These are phyloP conservation scores for Orchestia grillus DNA, from an alignment of 1,140 invertebrate genomes.

Conservation along the genomic window DNA sequence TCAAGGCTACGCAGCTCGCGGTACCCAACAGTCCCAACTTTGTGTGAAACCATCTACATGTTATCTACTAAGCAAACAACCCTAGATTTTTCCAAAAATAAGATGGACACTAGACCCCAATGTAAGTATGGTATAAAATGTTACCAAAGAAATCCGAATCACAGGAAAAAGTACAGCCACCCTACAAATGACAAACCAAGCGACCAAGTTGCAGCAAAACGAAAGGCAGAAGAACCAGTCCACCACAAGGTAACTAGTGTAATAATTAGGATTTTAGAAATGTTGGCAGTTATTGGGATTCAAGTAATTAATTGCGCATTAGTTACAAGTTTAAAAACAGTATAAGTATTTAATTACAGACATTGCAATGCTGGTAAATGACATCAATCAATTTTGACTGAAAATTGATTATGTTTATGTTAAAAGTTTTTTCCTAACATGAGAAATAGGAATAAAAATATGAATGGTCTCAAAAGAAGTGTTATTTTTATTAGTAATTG, in stretches of 20 bases:
- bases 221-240: not conserved
- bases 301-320: not conserved
- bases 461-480: no score
- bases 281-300: not conserved
- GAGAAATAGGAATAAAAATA: no score
- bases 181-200: not conserved
- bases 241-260: not conserved
- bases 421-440: no score
- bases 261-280: not conserved
- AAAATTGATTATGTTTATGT: no score
- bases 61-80: not conserved
- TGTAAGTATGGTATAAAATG: conserved; percentile 42
- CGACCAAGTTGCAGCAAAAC: not conserved
- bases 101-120: not conserved
- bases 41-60: not conserved
- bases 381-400: no score
- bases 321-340: not conserved
- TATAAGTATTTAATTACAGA: no score
- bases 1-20: not conserved
- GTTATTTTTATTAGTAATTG: no score
- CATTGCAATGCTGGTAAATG: no score
- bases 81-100: not conserved
- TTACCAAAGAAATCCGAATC: conserved; percentile 45
- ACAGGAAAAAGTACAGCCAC: not conserved
- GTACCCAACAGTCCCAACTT: not conserved